Evolutionary conservation across 2,797 vertebrate species (phyloP), one percentile per base, ranked within the genome.

Genomic region (Betta splendens): DNA sequence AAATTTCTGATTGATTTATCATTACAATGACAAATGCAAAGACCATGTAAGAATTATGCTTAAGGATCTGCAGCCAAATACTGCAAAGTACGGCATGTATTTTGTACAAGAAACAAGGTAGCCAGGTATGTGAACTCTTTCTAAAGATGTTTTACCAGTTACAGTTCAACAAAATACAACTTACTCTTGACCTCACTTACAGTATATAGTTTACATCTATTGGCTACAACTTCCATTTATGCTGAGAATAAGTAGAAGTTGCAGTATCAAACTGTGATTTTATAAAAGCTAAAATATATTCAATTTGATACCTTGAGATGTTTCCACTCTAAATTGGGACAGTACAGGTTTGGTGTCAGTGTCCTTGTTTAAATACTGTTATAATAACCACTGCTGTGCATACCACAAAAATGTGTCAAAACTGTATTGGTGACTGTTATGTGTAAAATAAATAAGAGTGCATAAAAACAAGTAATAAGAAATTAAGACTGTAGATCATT

Each of bases 1-100:
- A 57, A 43, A 48, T n/a, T n/a, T n/a, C n/a, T n/a, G 81, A 86
- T 87, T 77, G 64, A 51, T 29, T 60, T 47, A n/a, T 18, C n/a
- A n/a, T n/a, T 45, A 37, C 13, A 52, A 76, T 87, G 42, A 75
- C 79, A 84, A 78, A 75, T 79, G 36, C 43, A 80, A 38, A 67
- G 50, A 61, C 51, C 55, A 66, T 23, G 7, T 5, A 13, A 62
- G 46, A 37, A 43, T 70, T 40, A 54, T 31, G 44, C 28, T 22
- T 29, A n/a, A n/a, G n/a, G n/a, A n/a, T n/a, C n/a, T n/a, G n/a
- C n/a, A n/a, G 26, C 3, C 4, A 11, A 32, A 49, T 38, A 49
- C 3, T n/a, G n/a, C 2, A 37, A 1, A 39, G n/a, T 22, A 52
- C 13, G 8, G 18, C 20, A 10, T 50, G 20, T 20, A 7, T 2